Evolutionary conservation across 2,113 vertebrate species (phyloP), one percentile per base, ranked within the genome.

Genomic region (Atrichornis clamosus): DNA sequence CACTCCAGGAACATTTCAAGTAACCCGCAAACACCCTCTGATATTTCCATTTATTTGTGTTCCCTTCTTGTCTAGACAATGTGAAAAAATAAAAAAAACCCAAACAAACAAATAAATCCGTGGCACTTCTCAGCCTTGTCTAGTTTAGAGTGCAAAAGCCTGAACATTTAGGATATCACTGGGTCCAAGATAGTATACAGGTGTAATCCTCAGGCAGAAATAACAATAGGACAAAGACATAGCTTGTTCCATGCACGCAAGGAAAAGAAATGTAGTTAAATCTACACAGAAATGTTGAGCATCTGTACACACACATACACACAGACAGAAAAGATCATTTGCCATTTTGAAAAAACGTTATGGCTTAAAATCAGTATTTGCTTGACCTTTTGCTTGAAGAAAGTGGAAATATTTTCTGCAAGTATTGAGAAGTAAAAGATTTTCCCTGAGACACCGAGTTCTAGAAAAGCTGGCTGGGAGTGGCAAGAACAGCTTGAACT

Each of bases 291-390:
- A 26, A 7, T 2, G 6, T 6, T 35, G n/a, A 56, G 42, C 8
- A 22, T 11, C 21, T 58, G 12, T 22, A 28, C 4, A 11, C 0
- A 0, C 7, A 33, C 4, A 11, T 7, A 10, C 6, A 55, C 2
- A 2, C 6, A 55, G 55, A 3, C 1, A 67, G 17, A 79, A 81
- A 35, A 2, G 3, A 26, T 37, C 46, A 30, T 62, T 62, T 75
- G 33, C 2, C 9, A 14, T 41, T 74, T 93, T 21, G 18, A 68
- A 92, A 68, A 23, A 6, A 30, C 17, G 2, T 46, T 13, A 12
- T 20, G 53, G 22, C 17, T 78, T 46, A 20, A 70, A 70, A 70
- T 62, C 55, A 60, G 33, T 28, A 41, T 65, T 49, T 74, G 15
- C 13, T 47, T 42, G 63, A 27, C 12, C 0, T 1, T 30, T 59